phyloP scores from a whole-genome alignment of 2,888 invertebrate genomes.

The Ctena decussata region DNA sequence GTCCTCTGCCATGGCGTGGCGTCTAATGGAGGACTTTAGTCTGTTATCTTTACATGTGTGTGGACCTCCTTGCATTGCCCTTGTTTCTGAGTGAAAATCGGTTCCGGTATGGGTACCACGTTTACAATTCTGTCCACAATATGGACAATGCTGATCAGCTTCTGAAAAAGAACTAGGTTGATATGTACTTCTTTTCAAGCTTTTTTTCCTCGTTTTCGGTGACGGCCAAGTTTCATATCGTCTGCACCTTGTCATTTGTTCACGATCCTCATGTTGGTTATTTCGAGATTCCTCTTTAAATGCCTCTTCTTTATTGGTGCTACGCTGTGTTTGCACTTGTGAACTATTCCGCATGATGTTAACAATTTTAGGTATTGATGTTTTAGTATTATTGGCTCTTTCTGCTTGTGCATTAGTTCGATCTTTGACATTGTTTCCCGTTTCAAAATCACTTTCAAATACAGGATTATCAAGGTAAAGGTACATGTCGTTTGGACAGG shows the following conservation, averaged over 20 bases:
- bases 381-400: neutral
- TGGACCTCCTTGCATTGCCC: neutral
- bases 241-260: neutral
- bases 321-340: neutral
- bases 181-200: slow-evolving; percentile 27
- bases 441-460: slow-evolving; percentile 34
- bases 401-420: neutral
- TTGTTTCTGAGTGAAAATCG: neutral
- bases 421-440: neutral
- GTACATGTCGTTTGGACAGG: neutral
- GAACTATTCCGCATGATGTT: neutral
- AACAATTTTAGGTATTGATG: neutral
- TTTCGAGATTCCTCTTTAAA: neutral
- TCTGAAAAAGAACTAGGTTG: slow-evolving; percentile 8
- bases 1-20: slow-evolving; percentile 76
- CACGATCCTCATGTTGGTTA: neutral
- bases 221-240: slow-evolving; percentile 63
- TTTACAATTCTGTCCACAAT: neutral
- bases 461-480: slow-evolving; percentile 36
- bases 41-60: slow-evolving; percentile 72
- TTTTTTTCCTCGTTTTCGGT: slow-evolving; percentile 47
- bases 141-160: neutral
- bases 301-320: neutral
- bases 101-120: neutral
- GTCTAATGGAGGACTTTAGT: slow-evolving; percentile 77